Base-by-base conservation (phyloP, 2,888 invertebrate species). In the Deilephila elpenor region DNA sequence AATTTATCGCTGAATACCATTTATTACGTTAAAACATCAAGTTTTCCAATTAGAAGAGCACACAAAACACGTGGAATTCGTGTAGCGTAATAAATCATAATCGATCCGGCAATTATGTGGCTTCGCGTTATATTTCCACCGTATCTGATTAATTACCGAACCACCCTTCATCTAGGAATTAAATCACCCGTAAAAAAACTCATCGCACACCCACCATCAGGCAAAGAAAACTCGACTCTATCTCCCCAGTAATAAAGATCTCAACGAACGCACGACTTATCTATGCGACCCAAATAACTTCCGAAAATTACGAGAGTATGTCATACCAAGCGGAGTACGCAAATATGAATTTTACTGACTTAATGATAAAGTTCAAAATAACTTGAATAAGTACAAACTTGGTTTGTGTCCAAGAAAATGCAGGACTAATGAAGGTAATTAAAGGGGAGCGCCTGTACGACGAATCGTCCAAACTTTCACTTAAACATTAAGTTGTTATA, bases 371-470 rank as follows among this genome's bases (percentile, higher is more conserved):
- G 79, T 73, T 67, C 32, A 77, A 75, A 76, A 70, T 74, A 44
- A 29, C n/a, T 59, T 34, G 17, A 17, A 25, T 1, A 29, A 29
- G 14, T 17, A 25, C 25, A n/a, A n/a, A 67, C 37, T 67, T 73
- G 59, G 25, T 34, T 25, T 37, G 67, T 72, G 37, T 74, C 51
- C 32, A 7, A 20, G 29, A 19, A n/a, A 62, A 73, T 61, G 56
- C 72, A 74, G 56, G 75, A 32, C 59, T 25, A 71, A 77, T 80
- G 76, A 75, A 80, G 82, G 78, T 76, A 81, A 80, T 81, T 80
- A 80, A 74, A 76, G 74, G 74, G 76, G 78, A 82, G 75, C 76
- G 71, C 19, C 34, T 71, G 56, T 64, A 74, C 75, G 74, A 77
- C 75, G 78, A 78, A 81, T 77, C 53, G 59, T 75, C 75, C 73